Evolutionary conservation across 2,888 invertebrate genomes (phyloP).

Genomic region (Xestoiulus laeticollis): DNA sequence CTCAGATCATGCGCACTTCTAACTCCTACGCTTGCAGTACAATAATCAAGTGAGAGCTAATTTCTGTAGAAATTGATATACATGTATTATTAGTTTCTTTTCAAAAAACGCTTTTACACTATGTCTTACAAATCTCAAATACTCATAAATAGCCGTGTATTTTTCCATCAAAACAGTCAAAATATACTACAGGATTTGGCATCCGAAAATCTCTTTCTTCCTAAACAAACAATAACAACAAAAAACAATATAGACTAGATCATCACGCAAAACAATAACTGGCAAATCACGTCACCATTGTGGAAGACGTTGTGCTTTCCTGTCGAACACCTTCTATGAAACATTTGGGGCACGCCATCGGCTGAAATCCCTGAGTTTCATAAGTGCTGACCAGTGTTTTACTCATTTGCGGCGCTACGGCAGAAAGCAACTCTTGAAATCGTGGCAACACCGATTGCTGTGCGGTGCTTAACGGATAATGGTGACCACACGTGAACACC

Average conservation of each 20-base stretch:
- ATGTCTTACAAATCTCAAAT: neutral
- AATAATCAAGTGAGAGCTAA: neutral
- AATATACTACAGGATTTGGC: neutral
- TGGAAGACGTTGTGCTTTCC: neutral
- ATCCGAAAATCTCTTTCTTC: neutral
- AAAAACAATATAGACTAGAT: neutral
- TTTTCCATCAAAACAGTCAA: neutral
- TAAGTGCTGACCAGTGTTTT: conserved; percentile 52
- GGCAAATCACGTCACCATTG: neutral
- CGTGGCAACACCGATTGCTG: conserved; percentile 45
- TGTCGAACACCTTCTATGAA: conserved; percentile 49
- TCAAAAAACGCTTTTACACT: neutral
- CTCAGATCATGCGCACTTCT: no score
- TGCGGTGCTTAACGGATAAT: conserved; percentile 41
- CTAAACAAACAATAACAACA: neutral
- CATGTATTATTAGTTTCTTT: neutral
- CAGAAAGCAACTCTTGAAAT: conserved; percentile 51
- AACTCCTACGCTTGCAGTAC: no score
- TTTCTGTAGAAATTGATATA: neutral
- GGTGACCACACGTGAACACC: conserved; percentile 55
- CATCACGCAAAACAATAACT: neutral
- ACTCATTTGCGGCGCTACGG: conserved; percentile 5
- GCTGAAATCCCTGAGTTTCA: conserved; percentile 48
- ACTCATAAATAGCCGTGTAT: neutral
- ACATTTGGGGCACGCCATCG: conserved; percentile 55